Evolutionary conservation across 2,888 invertebrate species (phyloP).

Genomic region (Hypsopygia costalis): DNA sequence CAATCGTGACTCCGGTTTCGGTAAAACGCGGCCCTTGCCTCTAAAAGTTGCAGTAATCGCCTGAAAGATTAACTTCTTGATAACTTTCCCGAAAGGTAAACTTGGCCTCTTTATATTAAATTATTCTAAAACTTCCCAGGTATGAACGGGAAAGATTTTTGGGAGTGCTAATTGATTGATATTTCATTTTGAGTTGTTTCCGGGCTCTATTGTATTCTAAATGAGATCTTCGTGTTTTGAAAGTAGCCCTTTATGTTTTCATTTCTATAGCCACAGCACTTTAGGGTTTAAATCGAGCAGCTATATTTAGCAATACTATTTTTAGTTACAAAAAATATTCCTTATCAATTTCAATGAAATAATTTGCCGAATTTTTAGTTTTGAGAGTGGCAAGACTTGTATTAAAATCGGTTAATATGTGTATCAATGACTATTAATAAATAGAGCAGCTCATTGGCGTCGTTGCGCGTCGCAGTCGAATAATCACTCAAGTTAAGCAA

Average conservation of each 20-base stretch:
- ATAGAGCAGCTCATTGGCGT: too few species aligned
- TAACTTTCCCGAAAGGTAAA: conserved; percentile 56
- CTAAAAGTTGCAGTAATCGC: conserved; percentile 38
- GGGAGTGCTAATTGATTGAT: conserved; percentile 60
- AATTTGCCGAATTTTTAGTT: too few species aligned
- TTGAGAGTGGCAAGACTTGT: too few species aligned
- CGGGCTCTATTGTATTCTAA: conserved; percentile 11
- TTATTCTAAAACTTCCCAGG: conserved; percentile 55
- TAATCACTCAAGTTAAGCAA: too few species aligned
- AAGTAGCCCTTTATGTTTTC: not conserved
- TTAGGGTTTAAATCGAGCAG: too few species aligned
- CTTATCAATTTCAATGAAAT: too few species aligned
- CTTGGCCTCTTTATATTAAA: conserved; percentile 62
- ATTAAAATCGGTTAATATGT: too few species aligned
- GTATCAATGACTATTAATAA: too few species aligned
- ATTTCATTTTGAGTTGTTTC: conserved; percentile 40
- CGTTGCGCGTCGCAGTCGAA: too few species aligned
- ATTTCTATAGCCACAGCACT: not conserved
- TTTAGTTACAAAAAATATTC: too few species aligned
- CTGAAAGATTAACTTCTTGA: conserved; percentile 54
- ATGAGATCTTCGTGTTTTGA: conserved; percentile 1
- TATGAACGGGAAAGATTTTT: conserved; percentile 40
- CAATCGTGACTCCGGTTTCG: conserved; percentile 20
- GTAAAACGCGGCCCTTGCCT: conserved; percentile 12
- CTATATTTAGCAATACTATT: too few species aligned